These are phyloP conservation scores for Melanotaenia trifasciata DNA, from an alignment of 2,797 vertebrate genomes.

Conservation along the genomic window DNA sequence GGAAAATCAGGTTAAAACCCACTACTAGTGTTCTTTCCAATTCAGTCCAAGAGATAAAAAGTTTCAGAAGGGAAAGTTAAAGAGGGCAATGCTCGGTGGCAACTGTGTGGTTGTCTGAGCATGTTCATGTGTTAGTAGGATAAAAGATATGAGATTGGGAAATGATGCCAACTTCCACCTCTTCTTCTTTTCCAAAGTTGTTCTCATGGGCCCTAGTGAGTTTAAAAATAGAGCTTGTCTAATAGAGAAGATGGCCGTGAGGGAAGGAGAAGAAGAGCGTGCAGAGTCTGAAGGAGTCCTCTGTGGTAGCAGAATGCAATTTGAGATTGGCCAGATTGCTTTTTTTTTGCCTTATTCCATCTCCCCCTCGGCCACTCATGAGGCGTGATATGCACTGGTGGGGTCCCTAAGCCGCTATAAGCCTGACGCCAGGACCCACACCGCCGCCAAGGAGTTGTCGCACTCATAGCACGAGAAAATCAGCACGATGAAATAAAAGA, in stretches of 20 bases:
- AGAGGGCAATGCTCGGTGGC: constrained; percentile 44
- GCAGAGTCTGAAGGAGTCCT: constrained; percentile 62
- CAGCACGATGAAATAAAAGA: constrained; percentile 78
- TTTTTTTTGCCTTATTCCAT: constrained; percentile 44
- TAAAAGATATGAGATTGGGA: constrained; percentile 68
- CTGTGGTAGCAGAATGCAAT: constrained; percentile 75
- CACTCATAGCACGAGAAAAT: constrained; percentile 65
- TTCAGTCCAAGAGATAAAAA: constrained; percentile 68
- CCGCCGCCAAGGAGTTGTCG: constrained; percentile 51
- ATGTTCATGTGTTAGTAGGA: constrained; percentile 38
- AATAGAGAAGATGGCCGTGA: constrained; percentile 74
- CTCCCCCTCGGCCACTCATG: constrained; percentile 64
- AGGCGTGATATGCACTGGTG: constrained; percentile 69
- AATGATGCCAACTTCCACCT: constrained; percentile 71
- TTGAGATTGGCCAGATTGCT: constrained; percentile 82
- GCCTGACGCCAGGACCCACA: constrained; percentile 62
- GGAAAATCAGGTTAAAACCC: constrained; percentile 58
- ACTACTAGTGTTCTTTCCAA: constrained; percentile 34
- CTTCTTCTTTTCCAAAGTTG: constrained; percentile 56
- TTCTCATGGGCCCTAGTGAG: constrained; percentile 54
- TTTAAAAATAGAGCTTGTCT: constrained; percentile 80
- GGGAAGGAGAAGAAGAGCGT: constrained; percentile 54
- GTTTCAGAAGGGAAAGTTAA: constrained; percentile 52
- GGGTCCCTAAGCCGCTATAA: constrained; percentile 75
- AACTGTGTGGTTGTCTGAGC: constrained; percentile 24